These are phyloP conservation scores for Stegodyphus dumicola DNA, from an alignment of 1,140 invertebrate species.

Conservation along the genomic window DNA sequence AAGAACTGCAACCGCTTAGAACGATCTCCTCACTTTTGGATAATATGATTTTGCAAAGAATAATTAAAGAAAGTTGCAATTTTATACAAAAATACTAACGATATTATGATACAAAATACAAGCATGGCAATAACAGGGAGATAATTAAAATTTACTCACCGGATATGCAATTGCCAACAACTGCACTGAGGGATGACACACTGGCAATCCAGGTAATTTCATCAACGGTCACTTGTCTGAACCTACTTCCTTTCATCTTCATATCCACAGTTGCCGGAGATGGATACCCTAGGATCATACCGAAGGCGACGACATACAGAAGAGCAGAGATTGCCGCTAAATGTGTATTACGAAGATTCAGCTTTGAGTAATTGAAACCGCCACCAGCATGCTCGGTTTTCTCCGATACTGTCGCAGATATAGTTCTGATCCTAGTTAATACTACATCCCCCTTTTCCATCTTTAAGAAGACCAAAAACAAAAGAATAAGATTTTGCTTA, in stretches of 20 bases:
- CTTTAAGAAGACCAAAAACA: no score
- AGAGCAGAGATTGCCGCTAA: constrained; percentile 24
- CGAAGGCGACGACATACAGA: constrained; percentile 7
- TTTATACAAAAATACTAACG: no score
- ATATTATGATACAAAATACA: no score
- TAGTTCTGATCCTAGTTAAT: no score
- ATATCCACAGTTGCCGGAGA: constrained; percentile 35
- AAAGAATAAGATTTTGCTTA: no score
- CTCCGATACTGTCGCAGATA: not conserved
- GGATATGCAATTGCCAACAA: constrained; percentile 17
- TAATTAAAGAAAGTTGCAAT: no score
- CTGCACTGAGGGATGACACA: constrained; percentile 3
- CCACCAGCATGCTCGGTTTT: not conserved
- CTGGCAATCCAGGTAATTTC: constrained; percentile 49
- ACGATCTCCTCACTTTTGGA: no score
- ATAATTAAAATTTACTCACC: constrained; percentile 13
- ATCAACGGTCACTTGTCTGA: constrained; percentile 6
- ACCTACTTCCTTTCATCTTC: constrained; percentile 21
- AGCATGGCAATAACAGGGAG: no score
- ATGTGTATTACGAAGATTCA: constrained; percentile 19
- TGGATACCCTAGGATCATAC: constrained; percentile 26
- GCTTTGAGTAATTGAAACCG: not conserved
- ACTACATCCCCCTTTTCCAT: no score
- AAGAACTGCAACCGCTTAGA: no score
- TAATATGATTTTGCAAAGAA: no score